Percentiles rank a stretch among this genome's conserved stretches.
Evolutionary conservation across 2,797 vertebrate species (phyloP).

Genomic region (Champsocephalus gunnari): DNA sequence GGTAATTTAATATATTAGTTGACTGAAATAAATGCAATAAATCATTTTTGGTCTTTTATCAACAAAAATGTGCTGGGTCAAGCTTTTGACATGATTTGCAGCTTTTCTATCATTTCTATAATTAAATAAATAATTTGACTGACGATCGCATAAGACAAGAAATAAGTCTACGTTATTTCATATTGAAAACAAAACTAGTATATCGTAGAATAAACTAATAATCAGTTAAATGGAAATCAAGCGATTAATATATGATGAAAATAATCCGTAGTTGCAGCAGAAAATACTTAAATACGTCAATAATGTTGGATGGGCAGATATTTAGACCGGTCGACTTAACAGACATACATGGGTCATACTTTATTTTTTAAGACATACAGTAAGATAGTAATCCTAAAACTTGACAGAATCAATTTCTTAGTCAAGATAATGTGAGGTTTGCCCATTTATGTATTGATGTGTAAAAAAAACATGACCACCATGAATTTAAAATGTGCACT

Average conservation of each 20-base stretch:
- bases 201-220: neutral
- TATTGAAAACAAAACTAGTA: too few relatives aligned
- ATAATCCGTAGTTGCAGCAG: neutral
- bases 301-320: neutral
- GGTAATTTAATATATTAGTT: slow-evolving; percentile 1
- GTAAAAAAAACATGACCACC: neutral
- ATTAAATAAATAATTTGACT: too few relatives aligned
- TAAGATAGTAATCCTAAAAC: neutral
- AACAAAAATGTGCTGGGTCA: neutral
- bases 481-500: neutral
- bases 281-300: neutral
- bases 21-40: neutral
- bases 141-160: too few relatives aligned
- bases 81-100: neutral
- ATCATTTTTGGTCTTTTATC: neutral
- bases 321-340: neutral
- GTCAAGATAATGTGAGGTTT: neutral
- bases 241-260: neutral
- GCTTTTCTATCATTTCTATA: neutral
- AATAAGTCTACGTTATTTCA: too few relatives aligned
- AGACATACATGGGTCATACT: neutral
- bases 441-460: neutral
- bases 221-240: neutral
- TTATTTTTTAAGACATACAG: neutral
- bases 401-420: neutral